Base-by-base conservation (phyloP, 64 coral and sea anemone species). In the Montipora sp. region DNA sequence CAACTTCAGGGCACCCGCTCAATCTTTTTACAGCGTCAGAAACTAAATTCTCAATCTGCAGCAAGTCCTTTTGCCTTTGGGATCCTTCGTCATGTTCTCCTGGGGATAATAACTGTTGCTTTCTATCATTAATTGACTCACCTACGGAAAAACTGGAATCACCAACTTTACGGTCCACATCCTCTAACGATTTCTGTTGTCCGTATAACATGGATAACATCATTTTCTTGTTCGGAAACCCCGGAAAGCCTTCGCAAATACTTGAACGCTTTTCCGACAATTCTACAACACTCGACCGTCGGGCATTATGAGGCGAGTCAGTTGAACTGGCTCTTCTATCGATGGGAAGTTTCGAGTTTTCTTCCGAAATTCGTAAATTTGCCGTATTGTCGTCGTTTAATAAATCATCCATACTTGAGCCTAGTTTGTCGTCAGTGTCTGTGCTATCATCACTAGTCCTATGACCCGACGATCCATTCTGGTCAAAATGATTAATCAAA, bases 161-260 rank as follows among this genome's bases (percentile, higher is more conserved):
- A n/a, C 75, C 51, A 79, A 88, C 78, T 67, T 87, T 83, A 20
- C 85, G 55, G n/a, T 94, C 87, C 16, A 84, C 46, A 75, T 98
- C 95, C 19, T 98, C 95, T 59, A 79, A 77, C 8, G 95, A 98
- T 36, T 92, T 95, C 66, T 94, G 81, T 47, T 92, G 95, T 23
- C 95, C 95, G 47, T 98, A 98, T 5, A 98, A 60, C 95, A 98
- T 98, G 2, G 89, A 92, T 57, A 98, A 81, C 95, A 98, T 98
- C 92, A 98, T 94, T 77, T 98, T 98, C 47, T 94, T 98, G 53
- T 98, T 98, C 13, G 83, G 90, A 48, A 75, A 89, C 13, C 94
- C 94, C 1, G 94, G 94, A 43, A 95, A 95, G 6, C 88, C 89
- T 84, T 98, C 95, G 2, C 92, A 94, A 59, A 98, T 59, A 80